Conservation (phyloP, 2,797 vertebrate genomes). For the Heliangelus exortis region DNA sequence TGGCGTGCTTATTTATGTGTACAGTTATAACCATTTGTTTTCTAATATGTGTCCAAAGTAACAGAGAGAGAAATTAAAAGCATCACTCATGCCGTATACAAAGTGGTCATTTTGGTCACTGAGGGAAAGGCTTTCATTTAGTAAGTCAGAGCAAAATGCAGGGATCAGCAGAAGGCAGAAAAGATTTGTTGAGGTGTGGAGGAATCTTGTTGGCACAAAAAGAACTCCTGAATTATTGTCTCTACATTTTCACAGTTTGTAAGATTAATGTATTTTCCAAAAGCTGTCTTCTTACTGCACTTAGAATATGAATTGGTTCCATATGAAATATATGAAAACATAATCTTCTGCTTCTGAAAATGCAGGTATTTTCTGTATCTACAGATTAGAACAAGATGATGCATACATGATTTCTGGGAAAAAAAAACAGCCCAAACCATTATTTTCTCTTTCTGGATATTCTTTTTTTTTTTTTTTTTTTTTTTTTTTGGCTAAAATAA, state of each 20-base stretch:
- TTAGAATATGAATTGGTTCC: not conserved
- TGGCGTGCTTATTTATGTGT: conserved; percentile 11
- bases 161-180: conserved; percentile 53
- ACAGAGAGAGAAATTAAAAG: conserved; percentile 66
- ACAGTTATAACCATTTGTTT: conserved; percentile 39
- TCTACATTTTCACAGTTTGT: not conserved
- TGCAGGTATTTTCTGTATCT: not conserved
- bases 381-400: not conserved
- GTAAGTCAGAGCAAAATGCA: conserved; percentile 29
- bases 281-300: not conserved
- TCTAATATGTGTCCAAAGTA: conserved; percentile 20
- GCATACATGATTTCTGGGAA: not conserved
- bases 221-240: conserved; percentile 34
- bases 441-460: not conserved
- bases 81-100: conserved; percentile 40
- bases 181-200: not conserved
- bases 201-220: conserved; percentile 27
- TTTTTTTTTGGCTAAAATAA: not conserved
- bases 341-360: not conserved
- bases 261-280: conserved; percentile 19
- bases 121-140: conserved; percentile 51
- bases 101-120: conserved; percentile 54
- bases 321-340: not conserved
- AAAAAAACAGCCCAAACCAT: not conserved
- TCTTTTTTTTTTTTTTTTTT: not conserved